These are phyloP conservation scores for Corvus moneduloides DNA, from an alignment of 2,113 vertebrate genomes.

Conservation along the genomic window DNA sequence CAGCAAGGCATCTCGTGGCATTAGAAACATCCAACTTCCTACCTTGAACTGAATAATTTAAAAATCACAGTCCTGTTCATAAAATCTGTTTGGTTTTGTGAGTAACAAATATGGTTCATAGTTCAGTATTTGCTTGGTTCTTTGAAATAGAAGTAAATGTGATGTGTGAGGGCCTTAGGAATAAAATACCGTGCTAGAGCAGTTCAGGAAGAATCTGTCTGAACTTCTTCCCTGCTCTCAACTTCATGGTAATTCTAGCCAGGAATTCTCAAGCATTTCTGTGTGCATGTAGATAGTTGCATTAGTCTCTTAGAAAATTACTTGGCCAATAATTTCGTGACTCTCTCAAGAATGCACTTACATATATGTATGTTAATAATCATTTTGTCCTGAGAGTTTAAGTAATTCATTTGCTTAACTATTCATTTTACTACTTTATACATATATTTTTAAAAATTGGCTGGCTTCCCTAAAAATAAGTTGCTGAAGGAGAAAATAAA, in stretches of 20 bases:
- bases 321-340: not conserved
- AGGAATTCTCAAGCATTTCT: not conserved
- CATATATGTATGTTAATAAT: not conserved
- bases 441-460: not conserved
- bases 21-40: not conserved
- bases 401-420: conserved; percentile 45
- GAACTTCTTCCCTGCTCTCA: not conserved
- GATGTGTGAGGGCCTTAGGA: not conserved
- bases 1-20: not conserved
- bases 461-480: conserved; percentile 62
- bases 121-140: not conserved
- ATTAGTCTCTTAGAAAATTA: not conserved
- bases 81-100: not conserved
- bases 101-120: not conserved
- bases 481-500: conserved; percentile 70
- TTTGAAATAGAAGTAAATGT: not conserved
- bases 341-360: not conserved
- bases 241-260: not conserved
- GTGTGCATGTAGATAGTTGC: not conserved
- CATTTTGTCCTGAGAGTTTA: conserved; percentile 5
- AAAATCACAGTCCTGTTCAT: not conserved
- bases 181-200: not conserved
- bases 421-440: conserved; percentile 47
- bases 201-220: not conserved
- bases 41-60: not conserved